Conservation (phyloP, 2,888 invertebrate species). For the Scaptomyza tumidula region DNA sequence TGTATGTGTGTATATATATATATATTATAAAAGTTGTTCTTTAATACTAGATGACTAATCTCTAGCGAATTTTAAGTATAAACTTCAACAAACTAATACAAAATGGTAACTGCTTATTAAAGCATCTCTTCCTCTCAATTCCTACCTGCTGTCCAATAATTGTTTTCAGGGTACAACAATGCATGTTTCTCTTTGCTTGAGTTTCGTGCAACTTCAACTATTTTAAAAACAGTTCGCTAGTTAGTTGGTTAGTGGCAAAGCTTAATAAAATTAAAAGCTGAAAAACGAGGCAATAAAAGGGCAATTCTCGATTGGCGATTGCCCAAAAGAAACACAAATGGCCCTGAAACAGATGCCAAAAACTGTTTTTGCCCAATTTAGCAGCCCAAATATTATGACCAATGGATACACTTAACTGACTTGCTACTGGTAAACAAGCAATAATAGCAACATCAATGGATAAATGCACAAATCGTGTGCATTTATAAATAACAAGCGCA, state of each 20-base stretch:
- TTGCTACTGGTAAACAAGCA: slow-evolving; percentile 14
- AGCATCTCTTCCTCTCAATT: no score
- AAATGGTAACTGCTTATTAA: no score
- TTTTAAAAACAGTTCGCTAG: slow-evolving; percentile 17
- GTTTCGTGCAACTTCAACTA: slow-evolving; percentile 4
- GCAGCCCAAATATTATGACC: slow-evolving; percentile 4
- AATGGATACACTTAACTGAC: slow-evolving; percentile 22
- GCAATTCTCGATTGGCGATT: slow-evolving; percentile 44
- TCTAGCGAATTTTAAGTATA: no score
- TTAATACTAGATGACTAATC: no score
- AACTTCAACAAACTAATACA: no score
- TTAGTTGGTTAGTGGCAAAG: neutral
- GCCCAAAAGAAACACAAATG: slow-evolving; percentile 41
- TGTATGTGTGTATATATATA: no score
- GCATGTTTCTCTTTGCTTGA: neutral
- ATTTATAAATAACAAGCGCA: slow-evolving; percentile 71
- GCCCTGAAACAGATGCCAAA: slow-evolving; percentile 48
- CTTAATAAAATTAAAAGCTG: slow-evolving; percentile 25
- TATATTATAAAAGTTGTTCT: no score
- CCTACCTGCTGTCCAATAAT: no score
- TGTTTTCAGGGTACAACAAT: slow-evolving; percentile 7
- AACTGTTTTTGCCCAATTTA: slow-evolving; percentile 1
- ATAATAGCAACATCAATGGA: slow-evolving; percentile 8
- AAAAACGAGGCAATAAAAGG: slow-evolving; percentile 20
- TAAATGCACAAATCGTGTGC: slow-evolving; percentile 47